A percentile compares a stretch with the other conserved stretches of the same genome.
Conservation (phyloP, 2,888 invertebrate species). For the Phalera bucephala region DNA sequence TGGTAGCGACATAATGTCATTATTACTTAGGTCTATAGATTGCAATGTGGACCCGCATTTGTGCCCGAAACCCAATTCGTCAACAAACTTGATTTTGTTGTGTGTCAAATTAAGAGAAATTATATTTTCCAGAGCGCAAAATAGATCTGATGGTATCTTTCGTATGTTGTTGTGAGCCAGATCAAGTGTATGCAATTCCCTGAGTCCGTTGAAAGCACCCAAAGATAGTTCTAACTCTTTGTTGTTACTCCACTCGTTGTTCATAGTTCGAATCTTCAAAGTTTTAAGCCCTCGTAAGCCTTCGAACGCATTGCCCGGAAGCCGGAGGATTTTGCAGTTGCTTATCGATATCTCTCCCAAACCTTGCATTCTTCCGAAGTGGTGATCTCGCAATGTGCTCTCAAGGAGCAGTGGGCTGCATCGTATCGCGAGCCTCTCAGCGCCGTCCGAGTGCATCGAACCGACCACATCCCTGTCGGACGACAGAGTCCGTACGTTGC, state of each 20-base stretch:
- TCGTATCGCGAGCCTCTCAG: slow-evolving; percentile 87
- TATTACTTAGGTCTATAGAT: slow-evolving; percentile 90
- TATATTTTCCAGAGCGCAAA: slow-evolving; percentile 91
- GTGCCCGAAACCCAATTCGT: slow-evolving; percentile 87
- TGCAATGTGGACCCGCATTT: slow-evolving; percentile 87
- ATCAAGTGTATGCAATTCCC: slow-evolving; percentile 90
- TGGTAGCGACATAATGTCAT: slow-evolving; percentile 88
- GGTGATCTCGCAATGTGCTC: slow-evolving; percentile 88
- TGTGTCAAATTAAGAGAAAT: slow-evolving; percentile 92
- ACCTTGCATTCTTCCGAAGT: slow-evolving; percentile 89
- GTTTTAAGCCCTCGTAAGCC: slow-evolving; percentile 91
- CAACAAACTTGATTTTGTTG: slow-evolving; percentile 91
- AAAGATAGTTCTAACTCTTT: slow-evolving; percentile 88
- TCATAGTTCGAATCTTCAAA: slow-evolving; percentile 90
- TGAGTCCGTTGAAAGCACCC: slow-evolving; percentile 88
- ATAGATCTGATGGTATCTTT: slow-evolving; percentile 89
- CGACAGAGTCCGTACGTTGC: slow-evolving; percentile 88
- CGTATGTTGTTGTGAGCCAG: slow-evolving; percentile 91
- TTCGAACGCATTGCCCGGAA: slow-evolving; percentile 90
- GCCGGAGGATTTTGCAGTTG: slow-evolving; percentile 90
- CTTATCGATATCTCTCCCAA: slow-evolving; percentile 89
- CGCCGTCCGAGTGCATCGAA: slow-evolving; percentile 86
- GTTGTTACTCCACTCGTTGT: slow-evolving; percentile 88
- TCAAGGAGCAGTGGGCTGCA: slow-evolving; percentile 85
- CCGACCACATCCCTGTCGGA: slow-evolving; percentile 86